Evolutionary conservation across 2,113 vertebrate genomes (phyloP), one percentile per base, ranked within the genome.

Genomic region (Platysternon megacephalum): DNA sequence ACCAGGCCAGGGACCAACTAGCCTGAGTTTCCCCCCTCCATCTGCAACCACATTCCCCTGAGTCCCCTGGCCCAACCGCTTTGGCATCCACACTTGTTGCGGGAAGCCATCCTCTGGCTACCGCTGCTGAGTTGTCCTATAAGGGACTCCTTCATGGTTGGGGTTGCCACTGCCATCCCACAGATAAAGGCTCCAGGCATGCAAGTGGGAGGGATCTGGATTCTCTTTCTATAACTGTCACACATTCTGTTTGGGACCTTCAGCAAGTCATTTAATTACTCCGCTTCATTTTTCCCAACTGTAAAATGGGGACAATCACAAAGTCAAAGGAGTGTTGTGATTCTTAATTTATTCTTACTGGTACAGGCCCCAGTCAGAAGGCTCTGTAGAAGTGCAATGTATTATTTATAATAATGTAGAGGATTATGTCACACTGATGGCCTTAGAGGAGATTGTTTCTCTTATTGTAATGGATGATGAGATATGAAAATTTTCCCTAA

Each of bases 401-500:
- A 85, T 80, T 61, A 42, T 39, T 74, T 82, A 82, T 86, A 28
- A 14, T 35, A 87, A 90, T 74, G 21, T n/a, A 72, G 4, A 52
- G 12, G 55, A 46, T 16, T 48, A 4, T 28, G 52, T 52, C 19
- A 85, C 4, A n/a, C 11, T 61, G 28, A 46, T 88, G 65, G 44
- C 35, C 39, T 56, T 56, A 29, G 35, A 68, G 93, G 51, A 82
- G 44, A 10, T 1, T 39, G 72, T 94, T 96, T 94, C 51, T 84
- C 4, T 93, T 74, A 76, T 49, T 56, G 51, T 86, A 95, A 95
- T 72, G 81, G 89, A 90, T 5, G 96, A 76, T 32, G 82, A 81
- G 39, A 81, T 51, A 87, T 42, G 72, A 96, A 72, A 51, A 35
- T 35, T 84, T 84, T 85, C 24, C 79, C 49, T 89, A 91, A 76